phyloP scores from a whole-genome alignment of 2,888 invertebrate species.

The Dryocosmus kuriphilus region DNA sequence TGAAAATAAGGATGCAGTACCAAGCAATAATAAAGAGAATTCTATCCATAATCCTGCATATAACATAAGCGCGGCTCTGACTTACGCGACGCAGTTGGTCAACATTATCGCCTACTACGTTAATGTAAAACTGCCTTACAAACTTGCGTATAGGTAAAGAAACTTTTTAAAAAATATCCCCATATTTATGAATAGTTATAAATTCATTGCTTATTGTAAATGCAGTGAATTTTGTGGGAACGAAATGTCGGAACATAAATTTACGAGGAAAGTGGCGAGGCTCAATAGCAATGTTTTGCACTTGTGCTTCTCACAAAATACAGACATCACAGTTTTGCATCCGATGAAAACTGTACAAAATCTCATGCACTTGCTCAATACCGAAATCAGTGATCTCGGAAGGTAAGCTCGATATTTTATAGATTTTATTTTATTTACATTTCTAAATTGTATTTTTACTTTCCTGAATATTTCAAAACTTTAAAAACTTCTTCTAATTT shows the following conservation, averaged over 20 bases:
- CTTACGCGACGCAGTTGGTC: slow-evolving; percentile 91
- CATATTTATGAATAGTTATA: background rate
- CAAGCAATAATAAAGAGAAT: slow-evolving; percentile 79
- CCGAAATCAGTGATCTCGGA: slow-evolving; percentile 84
- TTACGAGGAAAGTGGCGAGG: slow-evolving; percentile 86
- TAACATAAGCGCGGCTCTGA: slow-evolving; percentile 87
- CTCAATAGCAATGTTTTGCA: slow-evolving; percentile 90
- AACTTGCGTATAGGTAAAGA: slow-evolving; percentile 83
- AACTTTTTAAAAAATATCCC: slow-evolving; percentile 25
- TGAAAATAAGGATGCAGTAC: slow-evolving; percentile 80
- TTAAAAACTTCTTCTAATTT: background rate
- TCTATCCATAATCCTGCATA: slow-evolving; percentile 85
- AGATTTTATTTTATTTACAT: background rate
- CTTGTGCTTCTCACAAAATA: slow-evolving; percentile 88
- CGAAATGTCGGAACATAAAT: slow-evolving; percentile 85
- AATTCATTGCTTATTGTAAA: slow-evolving; percentile 45
- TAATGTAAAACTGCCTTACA: slow-evolving; percentile 89
- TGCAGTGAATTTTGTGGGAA: slow-evolving; percentile 89
- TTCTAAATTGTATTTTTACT: background rate
- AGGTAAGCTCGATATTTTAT: slow-evolving; percentile 78
- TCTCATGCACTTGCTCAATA: slow-evolving; percentile 84
- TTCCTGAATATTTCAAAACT: too few species aligned
- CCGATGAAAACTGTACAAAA: slow-evolving; percentile 87
- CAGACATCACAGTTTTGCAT: slow-evolving; percentile 82
- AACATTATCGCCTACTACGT: slow-evolving; percentile 90